Conservation (phyloP, 2,888 invertebrate genomes). For the Microctonus hyperodae region DNA sequence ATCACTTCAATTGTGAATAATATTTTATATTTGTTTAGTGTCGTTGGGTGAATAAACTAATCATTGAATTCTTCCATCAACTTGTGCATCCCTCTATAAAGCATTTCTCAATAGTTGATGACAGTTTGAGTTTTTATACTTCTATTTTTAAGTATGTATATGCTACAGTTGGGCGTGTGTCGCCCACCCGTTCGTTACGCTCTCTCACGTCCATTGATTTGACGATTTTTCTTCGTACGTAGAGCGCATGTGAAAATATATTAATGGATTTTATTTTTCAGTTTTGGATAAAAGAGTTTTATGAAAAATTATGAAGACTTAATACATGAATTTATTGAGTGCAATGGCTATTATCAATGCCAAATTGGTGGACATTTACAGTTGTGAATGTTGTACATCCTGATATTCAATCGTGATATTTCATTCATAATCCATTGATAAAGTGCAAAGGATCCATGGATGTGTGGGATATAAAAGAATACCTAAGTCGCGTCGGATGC, state of each 20-base stretch:
- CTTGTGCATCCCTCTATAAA: neutral
- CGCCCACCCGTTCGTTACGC: conserved; percentile 23
- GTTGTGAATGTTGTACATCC: conserved; percentile 13
- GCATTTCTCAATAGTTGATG: conserved; percentile 24
- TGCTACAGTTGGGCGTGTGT: conserved; percentile 39
- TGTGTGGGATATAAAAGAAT: conserved; percentile 11
- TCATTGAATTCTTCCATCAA: neutral
- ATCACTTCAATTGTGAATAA: neutral
- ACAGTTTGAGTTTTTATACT: conserved; percentile 29
- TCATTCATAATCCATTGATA: conserved; percentile 13
- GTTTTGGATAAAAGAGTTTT: neutral
- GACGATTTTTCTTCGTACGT: conserved; percentile 25
- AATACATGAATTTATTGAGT: neutral
- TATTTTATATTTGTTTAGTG: neutral
- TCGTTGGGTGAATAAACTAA: neutral
- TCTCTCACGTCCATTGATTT: conserved; percentile 32
- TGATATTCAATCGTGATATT: conserved; percentile 18
- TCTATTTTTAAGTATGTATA: conserved; percentile 18
- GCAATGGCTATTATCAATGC: conserved; percentile 8
- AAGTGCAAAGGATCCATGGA: conserved; percentile 17
- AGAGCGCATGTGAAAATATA: conserved; percentile 36
- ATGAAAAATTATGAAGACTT: neutral
- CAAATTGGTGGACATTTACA: conserved; percentile 16
- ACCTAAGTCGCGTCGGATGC: conserved; percentile 27
- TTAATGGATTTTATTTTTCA: conserved; percentile 10